Percentiles rank a stretch among this genome's conserved stretches.
phyloP scores from a whole-genome alignment of 2,888 invertebrate genomes.

The Spodoptera littoralis region DNA sequence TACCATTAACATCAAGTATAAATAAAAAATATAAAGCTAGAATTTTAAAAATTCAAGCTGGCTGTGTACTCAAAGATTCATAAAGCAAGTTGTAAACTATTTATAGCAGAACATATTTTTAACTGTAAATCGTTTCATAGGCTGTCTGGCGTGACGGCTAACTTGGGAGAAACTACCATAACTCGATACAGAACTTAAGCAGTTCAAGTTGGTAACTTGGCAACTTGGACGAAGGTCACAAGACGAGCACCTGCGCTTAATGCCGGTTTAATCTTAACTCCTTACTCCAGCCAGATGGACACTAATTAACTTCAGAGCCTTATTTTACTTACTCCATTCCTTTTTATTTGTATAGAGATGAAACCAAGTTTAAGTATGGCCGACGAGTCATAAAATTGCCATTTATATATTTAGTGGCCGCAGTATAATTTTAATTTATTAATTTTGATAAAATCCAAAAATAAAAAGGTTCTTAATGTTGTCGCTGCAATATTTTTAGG shows the following conservation, averaged over 20 bases:
- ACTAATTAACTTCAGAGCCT: constrained; percentile 52
- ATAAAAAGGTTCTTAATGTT: no score
- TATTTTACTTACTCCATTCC: constrained; percentile 35
- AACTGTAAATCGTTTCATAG: constrained; percentile 3
- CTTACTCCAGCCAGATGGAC: constrained; percentile 46
- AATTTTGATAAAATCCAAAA: no score
- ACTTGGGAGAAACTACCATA: constrained; percentile 35
- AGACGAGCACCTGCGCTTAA: constrained; percentile 41
- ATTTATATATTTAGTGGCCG: constrained; percentile 13
- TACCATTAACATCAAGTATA: no score
- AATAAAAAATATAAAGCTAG: no score
- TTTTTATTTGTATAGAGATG: constrained; percentile 18
- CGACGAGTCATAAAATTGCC: constrained; percentile 7
- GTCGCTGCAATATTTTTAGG: no score
- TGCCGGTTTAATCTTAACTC: constrained; percentile 28
- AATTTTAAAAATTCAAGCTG: no score
- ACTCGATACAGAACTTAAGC: constrained; percentile 46
- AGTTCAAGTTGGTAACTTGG: constrained; percentile 36
- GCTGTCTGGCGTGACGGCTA: constrained; percentile 4
- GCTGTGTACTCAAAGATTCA: no score
- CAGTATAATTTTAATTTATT: no score
- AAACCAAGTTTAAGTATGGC: constrained; percentile 8
- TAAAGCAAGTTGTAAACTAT: no score
- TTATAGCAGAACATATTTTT: no score
- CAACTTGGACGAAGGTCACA: constrained; percentile 25